These are phyloP conservation scores for Mirza zaza DNA, from an alignment of 2,113 vertebrate genomes.

Conservation along the genomic window DNA sequence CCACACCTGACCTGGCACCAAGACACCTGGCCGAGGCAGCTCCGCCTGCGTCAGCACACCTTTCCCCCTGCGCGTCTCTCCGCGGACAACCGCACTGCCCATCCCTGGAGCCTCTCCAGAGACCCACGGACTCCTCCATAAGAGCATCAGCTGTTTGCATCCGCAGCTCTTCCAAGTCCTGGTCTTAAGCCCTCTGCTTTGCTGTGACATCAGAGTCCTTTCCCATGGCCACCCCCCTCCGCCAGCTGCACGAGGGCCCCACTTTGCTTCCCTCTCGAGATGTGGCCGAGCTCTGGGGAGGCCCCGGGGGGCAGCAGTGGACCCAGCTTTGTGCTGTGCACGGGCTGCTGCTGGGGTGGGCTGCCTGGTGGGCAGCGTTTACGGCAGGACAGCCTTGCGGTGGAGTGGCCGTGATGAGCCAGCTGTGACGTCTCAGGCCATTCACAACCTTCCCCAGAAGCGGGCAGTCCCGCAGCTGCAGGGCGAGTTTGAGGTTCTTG, in stretches of 20 bases:
- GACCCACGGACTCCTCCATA: no score
- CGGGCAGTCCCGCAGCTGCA: accelerated
- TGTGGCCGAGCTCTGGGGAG: accelerated
- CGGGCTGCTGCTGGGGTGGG: not conserved
- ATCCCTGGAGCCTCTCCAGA: no score
- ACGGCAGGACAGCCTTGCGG: no score
- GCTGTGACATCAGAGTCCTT: no score
- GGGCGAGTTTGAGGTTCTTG: accelerated
- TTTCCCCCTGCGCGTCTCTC: accelerated
- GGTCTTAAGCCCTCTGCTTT: not conserved
- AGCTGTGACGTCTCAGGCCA: no score
- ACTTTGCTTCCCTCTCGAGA: not conserved
- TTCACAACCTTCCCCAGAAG: not conserved
- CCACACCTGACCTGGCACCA: accelerated
- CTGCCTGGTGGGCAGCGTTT: not conserved
- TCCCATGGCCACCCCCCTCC: no score
- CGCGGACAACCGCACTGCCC: accelerated
- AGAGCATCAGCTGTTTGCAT: not conserved
- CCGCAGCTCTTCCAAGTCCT: not conserved
- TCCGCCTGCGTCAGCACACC: accelerated
- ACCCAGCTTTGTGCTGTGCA: not conserved
- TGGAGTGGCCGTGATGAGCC: accelerated
- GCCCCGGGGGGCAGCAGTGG: no score
- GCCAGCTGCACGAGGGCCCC: no score
- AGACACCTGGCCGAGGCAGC: not conserved